Evolutionary conservation across 35 echinoderm and acorn worm species (phyloP), one percentile per base, ranked within the genome.

Genomic region (Apostichopus parvimensis): DNA sequence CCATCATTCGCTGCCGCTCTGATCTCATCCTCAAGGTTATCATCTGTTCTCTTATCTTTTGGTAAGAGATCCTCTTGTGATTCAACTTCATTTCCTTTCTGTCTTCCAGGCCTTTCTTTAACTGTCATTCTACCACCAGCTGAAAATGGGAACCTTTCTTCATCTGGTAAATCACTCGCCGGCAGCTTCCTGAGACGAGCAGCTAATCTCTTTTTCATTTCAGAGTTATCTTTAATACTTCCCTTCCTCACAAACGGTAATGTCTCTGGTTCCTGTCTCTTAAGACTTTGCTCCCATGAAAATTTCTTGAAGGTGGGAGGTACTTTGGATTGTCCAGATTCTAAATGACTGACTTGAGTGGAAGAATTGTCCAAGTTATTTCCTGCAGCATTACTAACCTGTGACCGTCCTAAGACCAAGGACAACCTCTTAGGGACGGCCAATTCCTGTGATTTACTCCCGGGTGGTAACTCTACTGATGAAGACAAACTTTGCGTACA

Each of bases 401-500:
- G 86, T 73, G 21, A 72, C 86, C 68, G 15, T 12, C 57, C 53
- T 26, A 88, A 66, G 61, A 73, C 23, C 20, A 68, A 53, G 13
- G 95, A 97, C 53, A 97, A 92, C 58, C 94, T 94, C 93, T 97
- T 97, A 25, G 95, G 95, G 21, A 97, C 95, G 21, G 95, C 94
- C 17, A 97, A 91, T 24, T 93, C 93, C 73, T 94, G 68, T 78
- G 91, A 75, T 65, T 87, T 85, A 77, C 61, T n/a, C 76, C 73
- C 77, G 75, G 94, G 13, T 60, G 77, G 60, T 56, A 56, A 53
- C 61, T 88, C 64, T 1, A 75, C 15, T 11, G 83, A 87, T 57
- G 15, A 21, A 61, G 83, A 56, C 57, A 87, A 56, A 87, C 87
- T 76, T 90, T 56, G 56, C 15, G 73, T 60, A 55, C 90, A 79